A percentile compares a stretch with the other conserved stretches of the same genome.
Evolutionary conservation across 1,140 invertebrate species (phyloP).

Genomic region (Thalassaphorura encarpata): DNA sequence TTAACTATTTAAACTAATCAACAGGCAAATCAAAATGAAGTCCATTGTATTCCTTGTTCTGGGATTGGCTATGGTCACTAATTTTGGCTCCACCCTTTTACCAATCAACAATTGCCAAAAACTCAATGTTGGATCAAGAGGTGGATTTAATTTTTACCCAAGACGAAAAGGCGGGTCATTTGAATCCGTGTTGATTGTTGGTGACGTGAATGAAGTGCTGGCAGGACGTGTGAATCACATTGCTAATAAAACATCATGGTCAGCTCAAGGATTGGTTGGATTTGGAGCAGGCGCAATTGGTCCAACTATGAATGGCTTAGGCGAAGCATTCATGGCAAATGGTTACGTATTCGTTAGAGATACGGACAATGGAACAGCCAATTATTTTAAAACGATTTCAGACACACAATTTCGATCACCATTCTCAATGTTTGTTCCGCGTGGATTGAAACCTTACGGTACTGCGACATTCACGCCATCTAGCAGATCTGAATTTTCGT

Average conservation of each 20-base stretch:
- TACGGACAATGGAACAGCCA: background rate
- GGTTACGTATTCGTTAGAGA: background rate
- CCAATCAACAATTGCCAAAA: no score
- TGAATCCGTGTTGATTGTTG: background rate
- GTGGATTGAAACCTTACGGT: background rate
- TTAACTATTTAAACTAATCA: no score
- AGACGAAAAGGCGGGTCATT: no score
- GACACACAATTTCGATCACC: background rate
- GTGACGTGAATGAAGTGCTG: constrained; percentile 9
- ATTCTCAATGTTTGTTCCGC: constrained; percentile 3
- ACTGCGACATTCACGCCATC: background rate
- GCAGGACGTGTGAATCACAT: background rate
- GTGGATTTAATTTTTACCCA: no score
- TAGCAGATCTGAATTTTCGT: background rate
- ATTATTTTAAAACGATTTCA: constrained; percentile 1
- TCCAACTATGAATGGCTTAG: background rate
- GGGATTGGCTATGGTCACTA: no score
- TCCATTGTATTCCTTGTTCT: no score
- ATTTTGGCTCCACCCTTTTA: no score
- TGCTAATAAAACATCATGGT: background rate
- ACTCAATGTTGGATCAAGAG: no score
- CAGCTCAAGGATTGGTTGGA: background rate
- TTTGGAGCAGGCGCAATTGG: constrained; percentile 9
- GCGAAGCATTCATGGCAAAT: constrained; percentile 2
- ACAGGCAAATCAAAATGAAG: no score